Conservation (phyloP, 2,113 vertebrate genomes). For the Petrocephalus zakoni region DNA sequence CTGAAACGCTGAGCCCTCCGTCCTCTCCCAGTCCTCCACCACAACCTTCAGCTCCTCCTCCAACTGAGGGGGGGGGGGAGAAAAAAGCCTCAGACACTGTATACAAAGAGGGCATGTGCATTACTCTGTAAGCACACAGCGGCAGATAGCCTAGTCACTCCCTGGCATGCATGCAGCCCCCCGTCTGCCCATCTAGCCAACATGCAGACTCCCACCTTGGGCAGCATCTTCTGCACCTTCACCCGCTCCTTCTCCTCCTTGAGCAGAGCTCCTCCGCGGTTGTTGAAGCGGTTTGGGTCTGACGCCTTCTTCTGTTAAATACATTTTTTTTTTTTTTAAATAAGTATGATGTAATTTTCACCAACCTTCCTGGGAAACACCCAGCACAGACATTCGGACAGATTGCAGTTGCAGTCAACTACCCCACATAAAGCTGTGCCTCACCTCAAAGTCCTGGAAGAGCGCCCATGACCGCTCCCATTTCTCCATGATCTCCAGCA, state of each 20-base stretch:
- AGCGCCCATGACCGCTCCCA: slow-evolving; percentile 48
- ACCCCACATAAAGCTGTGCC: background rate
- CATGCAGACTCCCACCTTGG: slow-evolving; percentile 41
- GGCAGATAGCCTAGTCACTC: too few species aligned
- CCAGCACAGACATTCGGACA: background rate
- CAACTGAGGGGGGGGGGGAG: slow-evolving; percentile 32
- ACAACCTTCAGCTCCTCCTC: slow-evolving; percentile 50
- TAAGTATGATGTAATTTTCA: background rate
- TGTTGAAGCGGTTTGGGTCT: slow-evolving; percentile 55
- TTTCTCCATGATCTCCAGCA: slow-evolving; percentile 50
- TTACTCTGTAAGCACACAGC: background rate
- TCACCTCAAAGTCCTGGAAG: slow-evolving; percentile 54
- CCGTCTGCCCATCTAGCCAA: background rate
- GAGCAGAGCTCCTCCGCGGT: slow-evolving; percentile 56
- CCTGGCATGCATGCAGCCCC: background rate
- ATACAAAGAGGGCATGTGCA: background rate
- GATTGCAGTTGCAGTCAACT: background rate
- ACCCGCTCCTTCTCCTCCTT: slow-evolving; percentile 53
- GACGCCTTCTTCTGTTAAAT: slow-evolving; percentile 52
- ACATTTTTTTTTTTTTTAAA: too few species aligned
- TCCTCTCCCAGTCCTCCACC: slow-evolving; percentile 46
- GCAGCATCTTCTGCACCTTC: slow-evolving; percentile 53
- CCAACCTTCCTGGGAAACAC: too few species aligned
- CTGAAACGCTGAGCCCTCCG: slow-evolving; percentile 37
- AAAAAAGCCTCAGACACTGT: background rate